These are phyloP conservation scores for Varecia variegata DNA, from an alignment of 2,797 vertebrate species.

Conservation along the genomic window DNA sequence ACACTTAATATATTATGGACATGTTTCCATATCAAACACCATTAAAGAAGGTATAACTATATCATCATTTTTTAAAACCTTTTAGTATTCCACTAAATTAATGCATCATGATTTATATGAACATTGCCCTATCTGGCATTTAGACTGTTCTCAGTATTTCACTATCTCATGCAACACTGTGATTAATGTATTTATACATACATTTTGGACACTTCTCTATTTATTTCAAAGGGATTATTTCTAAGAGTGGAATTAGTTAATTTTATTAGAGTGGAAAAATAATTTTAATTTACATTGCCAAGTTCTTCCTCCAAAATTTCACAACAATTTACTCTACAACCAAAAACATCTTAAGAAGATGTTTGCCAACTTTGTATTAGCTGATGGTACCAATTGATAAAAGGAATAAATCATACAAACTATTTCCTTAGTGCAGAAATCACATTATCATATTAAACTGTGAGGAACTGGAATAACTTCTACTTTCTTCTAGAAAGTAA, in stretches of 20 bases:
- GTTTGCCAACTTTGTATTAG: slow-evolving; percentile 49
- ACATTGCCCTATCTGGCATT: background rate
- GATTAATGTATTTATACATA: background rate
- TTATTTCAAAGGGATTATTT: background rate
- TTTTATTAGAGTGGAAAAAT: slow-evolving; percentile 18
- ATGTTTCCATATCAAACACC: background rate
- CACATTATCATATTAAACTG: background rate
- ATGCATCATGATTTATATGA: background rate
- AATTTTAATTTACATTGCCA: slow-evolving; percentile 37
- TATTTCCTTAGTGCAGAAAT: slow-evolving; percentile 15
- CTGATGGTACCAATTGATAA: slow-evolving; percentile 37
- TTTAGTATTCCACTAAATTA: background rate
- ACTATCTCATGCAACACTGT: background rate
- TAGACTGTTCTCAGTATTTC: background rate
- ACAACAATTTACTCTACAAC: background rate
- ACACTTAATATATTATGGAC: background rate
- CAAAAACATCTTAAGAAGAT: background rate
- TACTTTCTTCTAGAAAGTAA: slow-evolving; percentile 30
- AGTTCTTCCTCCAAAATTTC: background rate
- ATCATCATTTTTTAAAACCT: background rate
- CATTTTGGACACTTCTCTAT: background rate
- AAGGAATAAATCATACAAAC: background rate
- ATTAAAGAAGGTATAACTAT: background rate
- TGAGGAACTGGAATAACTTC: slow-evolving; percentile 27
- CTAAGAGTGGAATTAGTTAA: background rate